phyloP scores from a whole-genome alignment of 2,797 vertebrate genomes.

The Takifugu ocellatus region DNA sequence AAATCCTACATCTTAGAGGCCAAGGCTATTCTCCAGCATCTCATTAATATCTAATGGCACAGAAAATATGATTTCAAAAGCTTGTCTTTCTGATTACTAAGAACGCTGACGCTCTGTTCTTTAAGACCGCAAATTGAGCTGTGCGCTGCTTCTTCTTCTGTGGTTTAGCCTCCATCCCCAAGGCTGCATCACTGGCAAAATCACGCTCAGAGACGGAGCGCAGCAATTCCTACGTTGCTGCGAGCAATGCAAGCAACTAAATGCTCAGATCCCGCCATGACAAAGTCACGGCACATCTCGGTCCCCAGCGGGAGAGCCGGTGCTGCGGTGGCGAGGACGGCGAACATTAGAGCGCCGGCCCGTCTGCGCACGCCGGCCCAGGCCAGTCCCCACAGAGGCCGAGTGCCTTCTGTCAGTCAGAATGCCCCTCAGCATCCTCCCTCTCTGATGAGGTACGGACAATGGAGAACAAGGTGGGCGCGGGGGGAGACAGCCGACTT shows the following conservation, averaged over 20 bases:
- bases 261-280: constrained; percentile 21
- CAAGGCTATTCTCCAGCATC: constrained; percentile 70
- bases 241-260: constrained; percentile 22
- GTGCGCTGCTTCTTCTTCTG: constrained; percentile 54
- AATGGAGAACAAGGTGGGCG: constrained; percentile 79
- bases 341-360: constrained; percentile 33
- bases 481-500: constrained; percentile 79
- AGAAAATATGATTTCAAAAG: constrained; percentile 74
- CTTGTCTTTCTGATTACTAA: constrained; percentile 71
- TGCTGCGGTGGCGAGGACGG: constrained; percentile 20
- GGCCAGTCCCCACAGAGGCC: constrained; percentile 49
- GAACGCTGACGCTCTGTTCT: constrained; percentile 69
- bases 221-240: constrained; percentile 39
- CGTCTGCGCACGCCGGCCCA: constrained; percentile 22
- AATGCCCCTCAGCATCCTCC: constrained; percentile 69
- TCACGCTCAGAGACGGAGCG: constrained; percentile 9
- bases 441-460: constrained; percentile 80
- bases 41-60: constrained; percentile 78
- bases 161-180: constrained; percentile 39
- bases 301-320: constrained; percentile 17
- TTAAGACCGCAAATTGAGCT: constrained; percentile 64
- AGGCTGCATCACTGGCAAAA: constrained; percentile 26
- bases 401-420: constrained; percentile 74
- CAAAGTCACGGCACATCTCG: constrained; percentile 28
- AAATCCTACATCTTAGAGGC: constrained; percentile 76